phyloP scores from a whole-genome alignment of 1,140 invertebrate species.

The Trissolcus basalis region DNA sequence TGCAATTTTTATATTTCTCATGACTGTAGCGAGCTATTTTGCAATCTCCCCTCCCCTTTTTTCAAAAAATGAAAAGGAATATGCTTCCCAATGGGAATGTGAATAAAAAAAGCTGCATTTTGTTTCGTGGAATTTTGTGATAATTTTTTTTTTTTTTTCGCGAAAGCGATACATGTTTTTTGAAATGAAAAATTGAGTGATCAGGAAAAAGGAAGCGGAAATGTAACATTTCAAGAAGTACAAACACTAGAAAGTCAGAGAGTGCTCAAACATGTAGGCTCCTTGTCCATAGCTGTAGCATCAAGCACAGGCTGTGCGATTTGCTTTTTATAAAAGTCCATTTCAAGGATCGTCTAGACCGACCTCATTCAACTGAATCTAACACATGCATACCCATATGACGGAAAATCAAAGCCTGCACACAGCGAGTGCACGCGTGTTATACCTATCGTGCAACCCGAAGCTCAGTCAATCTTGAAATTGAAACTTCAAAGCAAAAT shows the following conservation, averaged over 20 bases:
- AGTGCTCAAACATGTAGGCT: slow-evolving; percentile 36
- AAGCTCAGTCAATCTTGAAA: slow-evolving; percentile 59
- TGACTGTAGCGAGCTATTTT: no score
- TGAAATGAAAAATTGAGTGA: no score
- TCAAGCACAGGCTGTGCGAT: slow-evolving; percentile 22
- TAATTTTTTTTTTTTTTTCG: no score
- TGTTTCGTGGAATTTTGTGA: no score
- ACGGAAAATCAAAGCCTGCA: slow-evolving; percentile 46
- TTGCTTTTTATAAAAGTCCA: slow-evolving; percentile 51
- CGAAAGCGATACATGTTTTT: no score
- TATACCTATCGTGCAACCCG: slow-evolving; percentile 40
- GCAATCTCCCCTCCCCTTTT: no score
- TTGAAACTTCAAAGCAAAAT: slow-evolving; percentile 54
- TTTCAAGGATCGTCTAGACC: slow-evolving; percentile 51
- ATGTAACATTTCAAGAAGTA: slow-evolving; percentile 1
- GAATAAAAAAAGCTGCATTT: no score
- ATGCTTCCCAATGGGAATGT: no score
- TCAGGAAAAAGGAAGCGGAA: no score
- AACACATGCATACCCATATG: slow-evolving; percentile 48
- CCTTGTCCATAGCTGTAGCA: slow-evolving; percentile 25
- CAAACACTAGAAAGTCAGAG: slow-evolving; percentile 13
- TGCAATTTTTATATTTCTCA: no score
- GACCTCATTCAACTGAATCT: slow-evolving; percentile 43
- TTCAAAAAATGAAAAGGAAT: no score
- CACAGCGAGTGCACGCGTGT: slow-evolving; percentile 33